A percentile compares a stretch with the other conserved stretches of the same genome.
phyloP scores from a whole-genome alignment of 2,113 vertebrate species.

The Microtus montanus region DNA sequence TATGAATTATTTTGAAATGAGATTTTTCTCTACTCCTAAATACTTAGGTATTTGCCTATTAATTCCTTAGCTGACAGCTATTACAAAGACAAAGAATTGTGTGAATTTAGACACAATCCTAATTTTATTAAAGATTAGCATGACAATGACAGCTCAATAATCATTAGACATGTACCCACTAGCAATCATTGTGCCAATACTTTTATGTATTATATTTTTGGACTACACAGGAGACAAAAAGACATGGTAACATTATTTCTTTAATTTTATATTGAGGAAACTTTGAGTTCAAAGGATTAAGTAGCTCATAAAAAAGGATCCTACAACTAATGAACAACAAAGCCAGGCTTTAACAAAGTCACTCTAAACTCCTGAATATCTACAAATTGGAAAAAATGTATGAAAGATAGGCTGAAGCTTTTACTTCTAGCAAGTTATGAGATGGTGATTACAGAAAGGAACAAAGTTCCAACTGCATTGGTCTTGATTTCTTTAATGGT shows the following conservation, averaged over 20 bases:
- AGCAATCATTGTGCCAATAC: background rate
- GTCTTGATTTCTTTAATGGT: background rate
- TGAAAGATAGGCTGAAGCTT: background rate
- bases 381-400: background rate
- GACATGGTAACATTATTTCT: background rate
- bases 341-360: background rate
- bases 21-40: slow-evolving; percentile 1
- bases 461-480: background rate
- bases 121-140: slow-evolving; percentile 35
- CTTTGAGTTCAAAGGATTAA: background rate
- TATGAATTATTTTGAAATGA: slow-evolving; percentile 44
- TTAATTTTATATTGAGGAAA: background rate
- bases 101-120: background rate
- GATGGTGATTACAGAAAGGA: background rate
- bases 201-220: background rate
- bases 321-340: background rate
- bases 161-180: background rate
- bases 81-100: background rate
- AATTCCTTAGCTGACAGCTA: background rate
- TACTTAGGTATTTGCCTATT: background rate
- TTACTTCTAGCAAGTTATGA: background rate
- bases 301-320: background rate
- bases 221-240: background rate
- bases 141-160: background rate
- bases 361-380: background rate